A percentile compares a stretch with the other conserved stretches of the same genome.
Conservation (phyloP, 1,140 invertebrate species). For the Aphidius ervi region DNA sequence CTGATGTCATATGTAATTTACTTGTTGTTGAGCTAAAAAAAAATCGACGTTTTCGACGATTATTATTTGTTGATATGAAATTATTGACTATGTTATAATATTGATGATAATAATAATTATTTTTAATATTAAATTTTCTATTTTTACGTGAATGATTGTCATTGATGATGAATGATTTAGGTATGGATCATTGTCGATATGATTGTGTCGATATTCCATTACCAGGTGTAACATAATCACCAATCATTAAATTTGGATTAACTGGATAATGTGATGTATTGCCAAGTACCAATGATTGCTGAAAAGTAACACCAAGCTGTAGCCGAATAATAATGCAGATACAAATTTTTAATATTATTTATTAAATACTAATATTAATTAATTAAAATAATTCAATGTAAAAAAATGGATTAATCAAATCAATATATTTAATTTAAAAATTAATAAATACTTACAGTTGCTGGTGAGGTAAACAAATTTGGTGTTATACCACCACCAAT, state of each 20-base stretch:
- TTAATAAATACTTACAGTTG: constrained; percentile 43
- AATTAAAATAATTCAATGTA: constrained; percentile 17
- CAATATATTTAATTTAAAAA: constrained; percentile 18
- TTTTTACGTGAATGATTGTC: constrained; percentile 28
- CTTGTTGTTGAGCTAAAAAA: constrained; percentile 40
- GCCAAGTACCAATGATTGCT: constrained; percentile 61
- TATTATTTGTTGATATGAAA: constrained; percentile 20
- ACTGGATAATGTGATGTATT: constrained; percentile 65
- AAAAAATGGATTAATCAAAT: neutral
- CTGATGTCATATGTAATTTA: constrained; percentile 40
- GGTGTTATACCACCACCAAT: constrained; percentile 72
- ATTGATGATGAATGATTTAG: constrained; percentile 32
- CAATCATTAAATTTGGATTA: constrained; percentile 75
- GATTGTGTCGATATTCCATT: constrained; percentile 53
- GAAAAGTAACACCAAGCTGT: constrained; percentile 54
- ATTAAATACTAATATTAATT: constrained; percentile 14
- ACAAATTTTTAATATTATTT: constrained; percentile 45
- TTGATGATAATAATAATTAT: constrained; percentile 20
- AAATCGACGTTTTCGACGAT: constrained; percentile 38
- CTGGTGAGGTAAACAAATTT: constrained; percentile 59
- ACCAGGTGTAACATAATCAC: constrained; percentile 67
- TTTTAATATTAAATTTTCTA: constrained; percentile 31
- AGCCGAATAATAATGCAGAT: constrained; percentile 48
- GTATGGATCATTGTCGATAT: constrained; percentile 52
- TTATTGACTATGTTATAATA: constrained; percentile 16